Evolutionary conservation across 2,797 vertebrate genomes (phyloP), one percentile per base, ranked within the genome.

Genomic region (Borostomias antarcticus): DNA sequence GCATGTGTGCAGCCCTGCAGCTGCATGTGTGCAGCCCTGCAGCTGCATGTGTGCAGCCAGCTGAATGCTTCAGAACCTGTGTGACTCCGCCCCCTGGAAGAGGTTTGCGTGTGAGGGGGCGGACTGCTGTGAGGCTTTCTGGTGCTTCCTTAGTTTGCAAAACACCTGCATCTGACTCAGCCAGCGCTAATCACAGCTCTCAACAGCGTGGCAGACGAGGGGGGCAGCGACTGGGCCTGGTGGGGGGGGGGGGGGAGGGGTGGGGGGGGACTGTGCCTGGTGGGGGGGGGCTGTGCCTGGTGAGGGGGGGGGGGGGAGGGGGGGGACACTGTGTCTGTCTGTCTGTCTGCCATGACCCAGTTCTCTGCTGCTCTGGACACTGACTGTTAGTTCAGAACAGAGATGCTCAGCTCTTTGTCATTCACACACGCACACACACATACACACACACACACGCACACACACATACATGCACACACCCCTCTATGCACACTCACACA

Each of bases 151-250:
- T 82, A 63, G 83, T 81, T 91, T 90, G 78, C 87, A 88, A 86
- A 92, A 91, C 89, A 91, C 89, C 87, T 90, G 86, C 40, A 88
- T 81, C 85, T 90, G 89, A 92, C 82, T 90, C 85, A 91, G 58
- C 32, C 73, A 13, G 63, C 48, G 65, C 74, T 90, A 87, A 88
- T 92, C 85, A 89, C 85, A 81, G 79, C 75, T 78, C 74, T 84
- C 77, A 52, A 37, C 15, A 13, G 48, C 43, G 45, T 61, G 43
- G 56, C 77, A 75, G 62, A 62, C n/a, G n/a, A n/a, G n/a, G n/a
- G n/a, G n/a, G n/a, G n/a, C 70, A 75, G 52, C 66, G 64, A 53
- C 61, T 53, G 19, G 47, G 40, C 29, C 58, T 15, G 47, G 3
- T 35, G 32, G 32, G 2, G 17, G 13, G 52, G 1, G 52, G 5